Percentiles rank a stretch among this genome's conserved stretches.
These are phyloP conservation scores for Marmota monax DNA, from an alignment of 2,113 vertebrate species.

Conservation along the genomic window DNA sequence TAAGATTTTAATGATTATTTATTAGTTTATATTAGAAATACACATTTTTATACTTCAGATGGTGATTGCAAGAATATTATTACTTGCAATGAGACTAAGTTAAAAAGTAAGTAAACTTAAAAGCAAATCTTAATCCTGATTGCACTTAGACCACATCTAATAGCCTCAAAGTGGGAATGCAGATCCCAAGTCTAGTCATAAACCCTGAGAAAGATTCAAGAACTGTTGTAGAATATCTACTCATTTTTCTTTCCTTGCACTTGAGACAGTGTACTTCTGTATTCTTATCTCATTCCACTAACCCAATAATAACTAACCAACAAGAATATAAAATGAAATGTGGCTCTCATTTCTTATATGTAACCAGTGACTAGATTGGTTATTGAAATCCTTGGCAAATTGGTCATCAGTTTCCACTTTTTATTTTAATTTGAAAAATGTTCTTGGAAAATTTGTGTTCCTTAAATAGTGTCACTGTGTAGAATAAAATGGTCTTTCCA, in stretches of 20 bases:
- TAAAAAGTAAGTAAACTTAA: too few species aligned
- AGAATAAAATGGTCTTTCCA: background rate
- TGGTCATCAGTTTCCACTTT: background rate
- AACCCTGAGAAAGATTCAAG: background rate
- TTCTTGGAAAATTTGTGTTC: background rate
- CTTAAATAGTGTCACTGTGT: background rate
- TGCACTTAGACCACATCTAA: background rate
- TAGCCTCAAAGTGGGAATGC: background rate
- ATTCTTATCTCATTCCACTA: constrained; percentile 50
- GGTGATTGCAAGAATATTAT: too few species aligned
- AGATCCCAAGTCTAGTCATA: background rate
- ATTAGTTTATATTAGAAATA: too few species aligned
- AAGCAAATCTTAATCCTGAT: background rate
- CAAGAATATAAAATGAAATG: background rate
- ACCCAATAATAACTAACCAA: background rate
- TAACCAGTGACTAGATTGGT: background rate
- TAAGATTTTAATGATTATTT: too few species aligned
- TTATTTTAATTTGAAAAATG: background rate
- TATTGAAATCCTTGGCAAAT: background rate
- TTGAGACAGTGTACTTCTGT: background rate
- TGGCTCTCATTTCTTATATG: background rate
- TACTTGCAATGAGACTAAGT: too few species aligned
- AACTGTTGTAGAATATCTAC: background rate
- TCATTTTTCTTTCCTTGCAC: background rate
- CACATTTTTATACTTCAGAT: too few species aligned